Conservation (phyloP, 2,888 invertebrate species). For the Gibbula magus region DNA sequence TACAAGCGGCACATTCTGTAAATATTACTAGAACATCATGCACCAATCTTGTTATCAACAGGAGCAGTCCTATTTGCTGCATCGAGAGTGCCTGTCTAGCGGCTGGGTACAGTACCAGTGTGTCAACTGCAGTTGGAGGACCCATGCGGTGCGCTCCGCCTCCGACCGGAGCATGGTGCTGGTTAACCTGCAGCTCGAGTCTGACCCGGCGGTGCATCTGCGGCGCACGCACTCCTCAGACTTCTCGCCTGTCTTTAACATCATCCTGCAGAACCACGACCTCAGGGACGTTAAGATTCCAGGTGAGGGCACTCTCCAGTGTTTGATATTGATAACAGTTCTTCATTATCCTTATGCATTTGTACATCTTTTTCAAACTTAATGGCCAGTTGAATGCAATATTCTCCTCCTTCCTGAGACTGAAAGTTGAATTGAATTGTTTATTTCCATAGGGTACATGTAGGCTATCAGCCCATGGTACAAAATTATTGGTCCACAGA, state of each 20-base stretch:
- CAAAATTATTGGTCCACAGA: no score
- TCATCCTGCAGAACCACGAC: constrained; percentile 79
- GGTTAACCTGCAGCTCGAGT: constrained; percentile 25
- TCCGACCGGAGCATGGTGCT: background rate
- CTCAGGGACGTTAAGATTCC: background rate
- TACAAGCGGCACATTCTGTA: no score
- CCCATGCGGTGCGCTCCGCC: constrained; percentile 45
- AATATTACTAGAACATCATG: no score
- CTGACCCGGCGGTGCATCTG: constrained; percentile 49
- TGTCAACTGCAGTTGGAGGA: constrained; percentile 58
- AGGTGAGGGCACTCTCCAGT: background rate
- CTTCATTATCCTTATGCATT: no score
- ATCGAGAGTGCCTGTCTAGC: constrained; percentile 44
- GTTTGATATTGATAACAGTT: no score
- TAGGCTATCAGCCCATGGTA: no score
- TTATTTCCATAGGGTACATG: no score
- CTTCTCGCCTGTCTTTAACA: constrained; percentile 84
- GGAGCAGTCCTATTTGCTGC: constrained; percentile 59
- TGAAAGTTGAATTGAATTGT: no score
- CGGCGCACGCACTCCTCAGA: constrained; percentile 61
- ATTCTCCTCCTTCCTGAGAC: no score
- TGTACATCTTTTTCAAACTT: no score
- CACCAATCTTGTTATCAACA: no score
- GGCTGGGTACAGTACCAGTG: constrained; percentile 57
- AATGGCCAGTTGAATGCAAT: no score